phyloP scores from a whole-genome alignment of 1,140 invertebrate species.

The Cyclargus thomasi region DNA sequence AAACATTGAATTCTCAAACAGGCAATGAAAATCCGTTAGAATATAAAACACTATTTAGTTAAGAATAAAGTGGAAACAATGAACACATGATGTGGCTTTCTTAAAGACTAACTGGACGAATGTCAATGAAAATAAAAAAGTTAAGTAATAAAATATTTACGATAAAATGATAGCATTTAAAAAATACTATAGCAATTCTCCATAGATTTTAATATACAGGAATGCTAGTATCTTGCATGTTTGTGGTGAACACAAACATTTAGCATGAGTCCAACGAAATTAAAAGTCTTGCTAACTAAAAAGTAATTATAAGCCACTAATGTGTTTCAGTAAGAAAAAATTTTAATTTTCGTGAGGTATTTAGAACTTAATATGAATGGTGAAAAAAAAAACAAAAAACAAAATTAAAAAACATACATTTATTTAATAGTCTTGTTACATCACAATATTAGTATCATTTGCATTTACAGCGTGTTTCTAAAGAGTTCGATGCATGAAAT shows the following conservation, averaged over 20 bases:
- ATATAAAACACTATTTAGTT: slow-evolving; percentile 11
- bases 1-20: background rate
- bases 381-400: slow-evolving; percentile 22
- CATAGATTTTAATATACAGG: too few species aligned
- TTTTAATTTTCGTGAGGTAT: background rate
- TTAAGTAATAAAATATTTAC: too few species aligned
- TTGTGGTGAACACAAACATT: too few species aligned
- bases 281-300: too few species aligned
- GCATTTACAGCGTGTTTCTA: background rate
- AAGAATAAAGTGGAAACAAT: slow-evolving; percentile 18
- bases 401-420: slow-evolving; percentile 24
- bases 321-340: too few species aligned
- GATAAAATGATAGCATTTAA: too few species aligned
- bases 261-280: too few species aligned
- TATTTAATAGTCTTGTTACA: slow-evolving; percentile 24
- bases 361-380: slow-evolving; percentile 2
- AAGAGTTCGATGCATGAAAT: background rate
- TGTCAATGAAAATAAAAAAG: slow-evolving; percentile 2
- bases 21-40: background rate
- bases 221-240: too few species aligned
- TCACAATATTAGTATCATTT: slow-evolving; percentile 22
- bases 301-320: too few species aligned
- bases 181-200: too few species aligned
- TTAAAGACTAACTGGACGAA: slow-evolving; percentile 16
- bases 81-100: slow-evolving; percentile 8